Percentiles rank a stretch among this genome's conserved stretches.
phyloP scores from a whole-genome alignment of 1,140 invertebrate species.

The Leptinotarsa lineolata region DNA sequence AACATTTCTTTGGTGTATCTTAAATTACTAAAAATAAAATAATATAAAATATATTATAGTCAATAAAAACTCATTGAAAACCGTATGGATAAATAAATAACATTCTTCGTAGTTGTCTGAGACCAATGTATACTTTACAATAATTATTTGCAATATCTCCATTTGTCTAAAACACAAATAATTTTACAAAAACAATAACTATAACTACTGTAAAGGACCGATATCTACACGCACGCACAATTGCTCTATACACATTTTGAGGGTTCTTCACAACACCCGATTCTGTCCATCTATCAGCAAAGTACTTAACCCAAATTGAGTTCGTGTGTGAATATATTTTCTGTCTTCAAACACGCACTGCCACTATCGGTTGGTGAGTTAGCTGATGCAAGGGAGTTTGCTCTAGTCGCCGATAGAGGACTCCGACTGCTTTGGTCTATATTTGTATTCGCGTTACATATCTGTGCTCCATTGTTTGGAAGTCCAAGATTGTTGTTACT shows the following conservation, averaged over 20 bases:
- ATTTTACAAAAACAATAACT: conserved; percentile 30
- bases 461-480: conserved; percentile 52
- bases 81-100: conserved; percentile 46
- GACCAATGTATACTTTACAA: conserved; percentile 46
- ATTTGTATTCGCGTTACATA: conserved; percentile 50
- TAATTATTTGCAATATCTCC: conserved; percentile 32
- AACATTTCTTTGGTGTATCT: conserved; percentile 54
- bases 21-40: conserved; percentile 49
- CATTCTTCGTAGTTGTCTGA: conserved; percentile 46
- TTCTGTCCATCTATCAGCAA: neutral
- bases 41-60: conserved; percentile 50
- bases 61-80: conserved; percentile 48
- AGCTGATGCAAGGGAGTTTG: conserved; percentile 71
- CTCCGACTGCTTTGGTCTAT: conserved; percentile 63
- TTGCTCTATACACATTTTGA: conserved; percentile 10
- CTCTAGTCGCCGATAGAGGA: conserved; percentile 70
- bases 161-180: conserved; percentile 31
- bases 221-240: conserved; percentile 34
- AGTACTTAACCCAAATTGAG: conserved; percentile 55
- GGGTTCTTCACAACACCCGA: conserved; percentile 1
- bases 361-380: conserved; percentile 74
- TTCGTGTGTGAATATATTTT: conserved; percentile 61
- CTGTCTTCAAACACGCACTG: conserved; percentile 70
- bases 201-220: conserved; percentile 12
- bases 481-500: conserved; percentile 64